phyloP scores from a whole-genome alignment of 2,113 vertebrate species.

The Oryzias curvinotus region DNA sequence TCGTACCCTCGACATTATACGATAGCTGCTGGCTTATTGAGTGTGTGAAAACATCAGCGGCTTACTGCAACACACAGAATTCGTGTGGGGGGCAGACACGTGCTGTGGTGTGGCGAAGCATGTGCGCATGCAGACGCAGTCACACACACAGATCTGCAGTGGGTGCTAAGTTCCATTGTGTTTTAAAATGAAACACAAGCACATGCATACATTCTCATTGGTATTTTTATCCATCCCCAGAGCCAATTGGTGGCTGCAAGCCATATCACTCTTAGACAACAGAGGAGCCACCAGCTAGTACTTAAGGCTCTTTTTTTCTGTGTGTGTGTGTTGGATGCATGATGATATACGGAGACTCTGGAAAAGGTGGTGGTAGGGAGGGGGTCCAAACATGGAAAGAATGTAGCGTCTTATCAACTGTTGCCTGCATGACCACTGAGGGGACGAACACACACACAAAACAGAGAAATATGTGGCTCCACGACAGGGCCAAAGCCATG shows the following conservation, averaged over 20 bases:
- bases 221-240: conserved; percentile 73
- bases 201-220: conserved; percentile 44
- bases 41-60: conserved; percentile 34
- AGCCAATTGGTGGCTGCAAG: conserved; percentile 63
- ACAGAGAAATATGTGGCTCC: conserved; percentile 47
- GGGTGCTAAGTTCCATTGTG: conserved; percentile 57
- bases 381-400: conserved; percentile 64
- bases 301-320: conserved; percentile 41
- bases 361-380: conserved; percentile 28
- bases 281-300: conserved; percentile 64
- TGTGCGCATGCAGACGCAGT: conserved; percentile 15
- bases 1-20: conserved; percentile 34
- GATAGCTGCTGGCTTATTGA: conserved; percentile 38
- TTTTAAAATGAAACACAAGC: conserved; percentile 49
- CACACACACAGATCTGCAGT: conserved; percentile 16
- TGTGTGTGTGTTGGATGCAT: conserved; percentile 34
- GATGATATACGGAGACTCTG: conserved; percentile 47
- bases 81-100: conserved; percentile 10
- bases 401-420: conserved; percentile 67
- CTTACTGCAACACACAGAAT: conserved; percentile 22
- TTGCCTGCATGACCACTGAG: conserved; percentile 48
- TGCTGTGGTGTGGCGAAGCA: neutral
- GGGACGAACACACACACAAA: conserved; percentile 23
- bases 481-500: conserved; percentile 46
- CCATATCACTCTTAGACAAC: conserved; percentile 69